Conservation (phyloP, 2,888 invertebrate species). For the Pherbina coryleti region DNA sequence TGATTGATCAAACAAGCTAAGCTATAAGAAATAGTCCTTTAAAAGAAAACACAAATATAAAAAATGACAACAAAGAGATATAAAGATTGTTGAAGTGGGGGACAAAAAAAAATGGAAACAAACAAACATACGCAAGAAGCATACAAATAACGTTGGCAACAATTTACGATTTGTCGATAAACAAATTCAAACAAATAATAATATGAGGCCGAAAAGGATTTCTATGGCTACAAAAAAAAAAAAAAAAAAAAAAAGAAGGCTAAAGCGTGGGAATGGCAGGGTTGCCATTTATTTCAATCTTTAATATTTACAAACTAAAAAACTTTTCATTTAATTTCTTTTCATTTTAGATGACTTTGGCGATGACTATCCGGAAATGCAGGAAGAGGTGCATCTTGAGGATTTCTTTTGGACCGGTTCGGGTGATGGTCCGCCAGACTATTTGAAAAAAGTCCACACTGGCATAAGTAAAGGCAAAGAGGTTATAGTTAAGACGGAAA, state of each 20-base stretch:
- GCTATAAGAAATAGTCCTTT: background rate
- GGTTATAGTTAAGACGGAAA: slow-evolving; percentile 77
- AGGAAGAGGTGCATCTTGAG: slow-evolving; percentile 73
- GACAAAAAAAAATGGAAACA: background rate
- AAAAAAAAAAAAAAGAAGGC: slow-evolving; percentile 59
- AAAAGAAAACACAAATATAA: slow-evolving; percentile 15
- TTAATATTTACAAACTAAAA: too few species aligned
- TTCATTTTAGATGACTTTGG: slow-evolving; percentile 57
- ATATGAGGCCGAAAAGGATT: slow-evolving; percentile 47
- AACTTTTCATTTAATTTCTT: background rate
- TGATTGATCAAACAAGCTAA: slow-evolving; percentile 64
- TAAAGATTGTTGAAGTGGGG: background rate
- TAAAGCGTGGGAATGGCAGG: background rate
- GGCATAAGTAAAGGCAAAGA: slow-evolving; percentile 71
- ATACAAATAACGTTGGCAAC: slow-evolving; percentile 54
- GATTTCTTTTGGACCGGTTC: slow-evolving; percentile 93
- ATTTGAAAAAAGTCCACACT: slow-evolving; percentile 68
- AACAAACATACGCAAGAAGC: slow-evolving; percentile 46
- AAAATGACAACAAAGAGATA: slow-evolving; percentile 35
- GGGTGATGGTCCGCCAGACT: slow-evolving; percentile 81
- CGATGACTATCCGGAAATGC: slow-evolving; percentile 62
- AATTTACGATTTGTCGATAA: slow-evolving; percentile 61
- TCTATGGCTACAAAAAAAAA: slow-evolving; percentile 58
- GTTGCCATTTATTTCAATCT: too few species aligned
- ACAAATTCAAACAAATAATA: slow-evolving; percentile 32